Evolutionary conservation across 2,113 vertebrate species (phyloP), one percentile per base, ranked within the genome.

Genomic region (Grallaria varia): DNA sequence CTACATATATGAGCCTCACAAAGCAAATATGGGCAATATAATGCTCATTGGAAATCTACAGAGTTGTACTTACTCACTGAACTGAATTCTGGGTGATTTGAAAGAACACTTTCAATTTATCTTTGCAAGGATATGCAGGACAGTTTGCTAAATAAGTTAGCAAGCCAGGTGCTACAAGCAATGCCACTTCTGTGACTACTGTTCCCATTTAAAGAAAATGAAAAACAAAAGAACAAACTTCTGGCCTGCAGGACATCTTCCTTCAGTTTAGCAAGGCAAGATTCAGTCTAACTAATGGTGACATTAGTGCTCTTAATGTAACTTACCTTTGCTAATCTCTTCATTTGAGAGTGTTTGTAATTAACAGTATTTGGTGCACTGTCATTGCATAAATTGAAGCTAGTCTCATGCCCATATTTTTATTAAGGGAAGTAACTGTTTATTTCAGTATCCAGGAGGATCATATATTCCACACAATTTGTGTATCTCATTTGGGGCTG

Each of bases 271-370:
- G n/a, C 6, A 60, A 47, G 25, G 10, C 24, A 87, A 75, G 64
- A 76, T 59, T 20, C 28, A 76, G 2, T n/a, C 39, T 63, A 66
- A 35, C 17, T 17, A 50, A 50, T 27, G 6, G 12, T 44, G 7
- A 73, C 2, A 23, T 33, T 56, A 21, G 58, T 84, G 19, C 11
- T 78, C 5, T 78, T 58, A 55, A 23, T 9, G 17, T 74, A 53
- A 50, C 20, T 47, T 80, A 14, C 44, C 30, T 73, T 60, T 27
- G 8, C 44, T 77, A 44, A 44, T 89, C 1, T 37, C 23, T 56
- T 22, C 10, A 18, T 77, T 77, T 81, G 33, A 7, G 12, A 52
- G 9, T 37, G 21, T 40, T 69, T 75, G 16, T 0, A 0, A 55
- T 85, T 47, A 79, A 21, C 35, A 55, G 19, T 21, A 9, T 85